Conservation (phyloP, 92 coral and sea anemone genomes). For the Parazoanthus atlanticus region DNA sequence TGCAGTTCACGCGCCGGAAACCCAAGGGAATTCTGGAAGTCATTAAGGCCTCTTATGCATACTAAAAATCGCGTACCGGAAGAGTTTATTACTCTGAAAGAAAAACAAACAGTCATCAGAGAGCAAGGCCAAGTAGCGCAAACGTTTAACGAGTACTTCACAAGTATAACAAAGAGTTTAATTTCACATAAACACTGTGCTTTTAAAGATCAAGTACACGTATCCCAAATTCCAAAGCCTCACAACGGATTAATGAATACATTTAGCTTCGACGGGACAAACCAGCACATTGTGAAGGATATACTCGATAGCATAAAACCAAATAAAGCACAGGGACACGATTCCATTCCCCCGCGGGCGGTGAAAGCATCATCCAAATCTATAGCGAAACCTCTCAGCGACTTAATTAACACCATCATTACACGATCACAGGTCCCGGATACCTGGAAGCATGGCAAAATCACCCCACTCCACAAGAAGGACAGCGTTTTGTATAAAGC, state of each 20-base stretch:
- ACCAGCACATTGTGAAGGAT: too few relatives aligned
- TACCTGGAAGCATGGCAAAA: too few relatives aligned
- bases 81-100: too few relatives aligned
- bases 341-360: too few relatives aligned
- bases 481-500: conserved; percentile 44
- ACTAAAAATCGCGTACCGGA: conserved; percentile 23
- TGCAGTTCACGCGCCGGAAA: conserved; percentile 33
- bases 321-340: too few relatives aligned
- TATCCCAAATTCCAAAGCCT: conserved; percentile 29
- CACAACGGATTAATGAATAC: conserved; percentile 31
- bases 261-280: conserved; percentile 25
- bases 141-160: conserved; percentile 47
- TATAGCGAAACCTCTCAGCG: too few relatives aligned
- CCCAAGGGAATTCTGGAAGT: conserved; percentile 54
- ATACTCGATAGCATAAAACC: too few relatives aligned
- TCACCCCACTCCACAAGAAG: conserved; percentile 56
- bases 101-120: too few relatives aligned
- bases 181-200: conserved; percentile 42
- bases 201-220: conserved; percentile 47
- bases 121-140: conserved; percentile 26
- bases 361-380: too few relatives aligned
- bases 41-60: conserved; percentile 49
- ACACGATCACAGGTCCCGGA: too few relatives aligned
- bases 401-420: too few relatives aligned
- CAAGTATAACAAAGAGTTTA: conserved; percentile 38